These are phyloP conservation scores for Oophaga sylvatica DNA, from an alignment of 2,797 vertebrate genomes.

Conservation along the genomic window DNA sequence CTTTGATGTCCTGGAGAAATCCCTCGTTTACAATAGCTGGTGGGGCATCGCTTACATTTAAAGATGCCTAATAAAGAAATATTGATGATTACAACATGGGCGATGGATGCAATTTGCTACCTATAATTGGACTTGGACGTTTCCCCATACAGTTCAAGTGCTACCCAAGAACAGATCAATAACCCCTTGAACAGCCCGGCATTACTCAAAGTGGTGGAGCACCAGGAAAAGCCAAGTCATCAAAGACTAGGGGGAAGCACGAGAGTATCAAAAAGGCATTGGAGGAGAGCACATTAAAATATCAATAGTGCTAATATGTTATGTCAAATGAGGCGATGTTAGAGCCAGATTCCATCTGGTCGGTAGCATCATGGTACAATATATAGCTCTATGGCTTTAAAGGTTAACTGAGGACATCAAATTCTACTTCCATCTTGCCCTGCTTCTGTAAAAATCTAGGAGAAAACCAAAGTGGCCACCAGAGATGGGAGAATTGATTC, in stretches of 20 bases:
- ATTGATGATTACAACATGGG: conserved; percentile 17
- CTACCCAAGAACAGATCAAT: conserved; percentile 41
- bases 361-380: background rate
- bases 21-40: conserved; percentile 86
- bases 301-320: conserved; percentile 29
- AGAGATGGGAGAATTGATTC: background rate
- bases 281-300: conserved; percentile 52
- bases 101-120: conserved; percentile 1
- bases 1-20: conserved; percentile 89
- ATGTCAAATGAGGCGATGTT: background rate
- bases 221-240: conserved; percentile 32
- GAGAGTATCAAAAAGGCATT: conserved; percentile 33
- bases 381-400: background rate
- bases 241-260: conserved; percentile 5
- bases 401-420: background rate
- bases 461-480: background rate
- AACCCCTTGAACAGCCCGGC: conserved; percentile 25
- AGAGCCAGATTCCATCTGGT: background rate
- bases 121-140: conserved; percentile 21
- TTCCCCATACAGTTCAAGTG: too few relatives aligned
- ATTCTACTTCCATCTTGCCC: background rate
- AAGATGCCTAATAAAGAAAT: conserved; percentile 75
- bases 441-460: background rate
- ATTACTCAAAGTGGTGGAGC: conserved; percentile 45
- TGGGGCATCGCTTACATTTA: conserved; percentile 83